phyloP scores from a whole-genome alignment of 1,140 invertebrate genomes.

The Macrotrachela quadricornifera region DNA sequence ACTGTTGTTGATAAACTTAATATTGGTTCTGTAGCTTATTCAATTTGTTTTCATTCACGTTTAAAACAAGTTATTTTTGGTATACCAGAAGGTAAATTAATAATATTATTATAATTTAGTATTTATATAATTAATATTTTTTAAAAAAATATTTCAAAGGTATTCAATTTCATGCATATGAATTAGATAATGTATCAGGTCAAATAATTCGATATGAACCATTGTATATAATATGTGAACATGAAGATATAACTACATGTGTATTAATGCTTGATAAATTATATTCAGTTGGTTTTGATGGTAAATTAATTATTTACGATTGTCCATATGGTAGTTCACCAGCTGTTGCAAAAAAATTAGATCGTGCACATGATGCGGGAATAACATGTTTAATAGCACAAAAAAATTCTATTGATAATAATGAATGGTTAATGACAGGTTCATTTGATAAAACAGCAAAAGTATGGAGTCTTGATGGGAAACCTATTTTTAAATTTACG shows the following conservation, averaged over 20 bases:
- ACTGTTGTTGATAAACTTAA: too few species aligned
- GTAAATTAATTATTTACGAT: conserved; percentile 25
- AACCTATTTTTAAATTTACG: conserved; percentile 5
- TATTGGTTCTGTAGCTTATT: too few species aligned
- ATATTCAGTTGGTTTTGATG: conserved; percentile 29
- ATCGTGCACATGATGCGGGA: conserved; percentile 26
- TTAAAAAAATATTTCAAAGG: not conserved
- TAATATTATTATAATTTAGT: too few species aligned
- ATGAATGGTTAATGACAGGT: conserved; percentile 26
- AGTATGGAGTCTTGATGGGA: conserved; percentile 29
- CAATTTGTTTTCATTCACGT: too few species aligned
- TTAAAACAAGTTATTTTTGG: not conserved
- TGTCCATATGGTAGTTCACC: conserved; percentile 21
- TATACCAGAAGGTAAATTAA: too few species aligned
- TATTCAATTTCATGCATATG: conserved; percentile 3
- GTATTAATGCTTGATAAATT: conserved; percentile 25
- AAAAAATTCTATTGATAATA: conserved; percentile 24
- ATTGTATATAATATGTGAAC: conserved; percentile 19
- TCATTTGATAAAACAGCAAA: conserved; percentile 30
- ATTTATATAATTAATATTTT: too few species aligned
- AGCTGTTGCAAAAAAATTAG: conserved; percentile 19
- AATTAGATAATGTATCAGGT: not conserved
- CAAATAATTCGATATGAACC: not conserved
- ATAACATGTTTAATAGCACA: conserved; percentile 24
- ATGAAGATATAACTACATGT: conserved; percentile 25